Conservation (phyloP, 2,113 vertebrate species). For the Gopherus flavomarginatus region DNA sequence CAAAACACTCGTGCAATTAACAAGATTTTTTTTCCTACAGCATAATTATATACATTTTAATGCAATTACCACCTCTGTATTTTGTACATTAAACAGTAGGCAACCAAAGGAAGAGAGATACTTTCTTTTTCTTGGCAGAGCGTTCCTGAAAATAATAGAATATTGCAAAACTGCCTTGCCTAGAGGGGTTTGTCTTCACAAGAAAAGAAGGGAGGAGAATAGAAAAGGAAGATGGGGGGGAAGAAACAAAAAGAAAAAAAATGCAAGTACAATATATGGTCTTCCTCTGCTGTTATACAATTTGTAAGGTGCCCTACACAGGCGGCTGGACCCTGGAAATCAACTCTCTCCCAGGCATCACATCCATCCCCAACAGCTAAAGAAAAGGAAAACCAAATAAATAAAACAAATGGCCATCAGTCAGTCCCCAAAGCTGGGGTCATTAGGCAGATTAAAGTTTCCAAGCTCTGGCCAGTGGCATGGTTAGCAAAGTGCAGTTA, state of each 20-base stretch:
- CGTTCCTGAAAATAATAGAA: constrained; percentile 65
- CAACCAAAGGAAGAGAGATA: constrained; percentile 63
- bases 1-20: constrained; percentile 81
- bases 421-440: constrained; percentile 45
- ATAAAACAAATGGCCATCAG: constrained; percentile 18
- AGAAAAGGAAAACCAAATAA: constrained; percentile 53
- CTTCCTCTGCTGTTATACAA: not conserved
- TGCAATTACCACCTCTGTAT: constrained; percentile 77
- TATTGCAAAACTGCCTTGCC: constrained; percentile 33
- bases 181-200: constrained; percentile 38
- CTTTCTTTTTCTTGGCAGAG: constrained; percentile 67
- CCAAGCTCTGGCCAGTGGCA: constrained; percentile 43
- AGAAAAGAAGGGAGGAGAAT: not conserved
- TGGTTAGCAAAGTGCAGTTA: constrained; percentile 64
- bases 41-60: constrained; percentile 82
- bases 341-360: not conserved
- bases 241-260: not conserved
- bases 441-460: constrained; percentile 73
- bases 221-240: not conserved
- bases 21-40: constrained; percentile 58
- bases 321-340: not conserved
- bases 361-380: not conserved
- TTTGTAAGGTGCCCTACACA: not conserved
- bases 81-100: constrained; percentile 78
- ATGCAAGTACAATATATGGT: rapidly evolving